phyloP scores from a whole-genome alignment of 2,888 invertebrate genomes.

The Eubasilissa splendida region DNA sequence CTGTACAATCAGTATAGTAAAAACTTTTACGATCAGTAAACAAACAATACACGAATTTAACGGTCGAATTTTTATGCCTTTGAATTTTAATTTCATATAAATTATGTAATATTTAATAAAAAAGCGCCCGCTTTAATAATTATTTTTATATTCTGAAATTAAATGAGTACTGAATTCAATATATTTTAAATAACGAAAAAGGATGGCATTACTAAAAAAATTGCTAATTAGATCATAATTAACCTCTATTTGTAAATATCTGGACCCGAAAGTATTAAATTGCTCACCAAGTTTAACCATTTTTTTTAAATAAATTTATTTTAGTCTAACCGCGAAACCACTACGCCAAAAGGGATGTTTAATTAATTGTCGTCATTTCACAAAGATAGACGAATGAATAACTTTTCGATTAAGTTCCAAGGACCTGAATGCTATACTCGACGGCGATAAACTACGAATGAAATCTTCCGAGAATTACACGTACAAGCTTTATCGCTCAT shows the following conservation, averaged over 20 bases:
- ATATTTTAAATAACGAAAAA: too few species aligned
- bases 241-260: background rate
- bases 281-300: background rate
- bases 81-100: too few species aligned
- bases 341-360: background rate
- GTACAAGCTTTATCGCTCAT: slow-evolving; percentile 26
- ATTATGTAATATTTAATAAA: too few species aligned
- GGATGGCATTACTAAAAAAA: background rate
- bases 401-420: background rate
- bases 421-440: background rate
- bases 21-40: too few species aligned
- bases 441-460: slow-evolving; percentile 15
- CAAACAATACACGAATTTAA: too few species aligned
- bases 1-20: too few species aligned
- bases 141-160: too few species aligned
- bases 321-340: background rate
- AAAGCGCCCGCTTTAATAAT: too few species aligned
- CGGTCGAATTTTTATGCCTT: too few species aligned
- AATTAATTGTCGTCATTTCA: background rate
- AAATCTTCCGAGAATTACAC: slow-evolving; percentile 31
- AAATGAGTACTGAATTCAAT: too few species aligned
- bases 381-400: background rate
- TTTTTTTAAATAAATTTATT: background rate
- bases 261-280: background rate
- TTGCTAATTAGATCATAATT: background rate